Evolutionary conservation across 23 tunicate genomes (phyloP).

Genomic region (Halocynthia aurantium): DNA sequence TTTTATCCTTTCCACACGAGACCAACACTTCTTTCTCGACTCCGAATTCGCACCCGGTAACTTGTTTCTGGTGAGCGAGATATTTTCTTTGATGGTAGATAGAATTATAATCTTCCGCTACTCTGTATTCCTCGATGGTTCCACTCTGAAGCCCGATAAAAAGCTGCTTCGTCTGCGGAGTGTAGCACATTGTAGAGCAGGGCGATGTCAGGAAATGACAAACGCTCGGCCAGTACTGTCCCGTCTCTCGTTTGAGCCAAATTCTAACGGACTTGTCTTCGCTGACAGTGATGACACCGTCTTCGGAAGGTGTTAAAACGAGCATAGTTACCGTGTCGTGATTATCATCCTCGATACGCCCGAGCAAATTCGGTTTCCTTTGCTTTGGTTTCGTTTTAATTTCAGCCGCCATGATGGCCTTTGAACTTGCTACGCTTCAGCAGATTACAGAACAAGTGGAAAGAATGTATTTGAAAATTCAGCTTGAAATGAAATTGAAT

Average conservation of each 20-base stretch:
- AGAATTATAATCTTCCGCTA: constrained; percentile 78
- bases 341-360: constrained; percentile 79
- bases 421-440: background rate
- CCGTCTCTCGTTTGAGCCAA: constrained; percentile 93
- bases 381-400: constrained; percentile 61
- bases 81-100: constrained; percentile 70
- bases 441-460: background rate
- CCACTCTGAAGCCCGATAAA: constrained; percentile 91
- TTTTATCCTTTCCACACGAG: constrained; percentile 67
- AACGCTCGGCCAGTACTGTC: constrained; percentile 98
- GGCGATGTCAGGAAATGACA: constrained; percentile 87
- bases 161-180: constrained; percentile 30
- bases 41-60: constrained; percentile 55
- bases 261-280: constrained; percentile 90
- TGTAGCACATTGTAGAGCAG: constrained; percentile 50
- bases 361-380: constrained; percentile 50
- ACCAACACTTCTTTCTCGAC: constrained; percentile 56
- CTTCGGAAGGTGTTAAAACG: constrained; percentile 81
- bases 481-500: no score
- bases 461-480: background rate
- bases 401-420: constrained; percentile 57
- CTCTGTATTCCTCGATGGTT: constrained; percentile 59
- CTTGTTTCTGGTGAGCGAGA: constrained; percentile 66
- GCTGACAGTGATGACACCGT: constrained; percentile 87
- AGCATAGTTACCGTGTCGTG: constrained; percentile 64